Conservation (phyloP, 2,113 vertebrate species). For the Aspiorhynchus laticeps region DNA sequence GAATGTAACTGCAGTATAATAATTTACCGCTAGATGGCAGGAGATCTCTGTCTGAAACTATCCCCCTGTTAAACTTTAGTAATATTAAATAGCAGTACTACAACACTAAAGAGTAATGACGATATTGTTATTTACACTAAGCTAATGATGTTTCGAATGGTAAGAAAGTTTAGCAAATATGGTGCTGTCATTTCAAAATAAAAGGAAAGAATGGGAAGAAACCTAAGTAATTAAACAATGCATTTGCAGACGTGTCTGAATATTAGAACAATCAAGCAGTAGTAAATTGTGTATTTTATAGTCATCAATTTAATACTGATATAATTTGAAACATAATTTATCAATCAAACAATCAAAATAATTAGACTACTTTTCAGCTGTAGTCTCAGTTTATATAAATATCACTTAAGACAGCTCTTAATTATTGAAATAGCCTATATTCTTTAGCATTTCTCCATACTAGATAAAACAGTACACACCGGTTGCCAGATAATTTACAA, state of each 20-base stretch:
- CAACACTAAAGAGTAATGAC: neutral
- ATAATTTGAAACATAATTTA: neutral
- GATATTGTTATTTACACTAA: neutral
- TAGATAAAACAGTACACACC: no score
- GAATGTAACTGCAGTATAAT: constrained; percentile 1
- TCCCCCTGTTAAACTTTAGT: neutral
- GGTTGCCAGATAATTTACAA: no score
- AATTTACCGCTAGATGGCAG: constrained; percentile 66
- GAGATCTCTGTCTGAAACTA: constrained; percentile 15
- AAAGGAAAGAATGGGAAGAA: neutral
- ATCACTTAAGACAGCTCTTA: no score
- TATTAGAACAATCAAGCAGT: neutral
- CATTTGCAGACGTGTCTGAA: neutral
- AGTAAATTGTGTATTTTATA: neutral
- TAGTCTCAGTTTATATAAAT: no score
- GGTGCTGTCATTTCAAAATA: neutral
- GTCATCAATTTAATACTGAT: neutral
- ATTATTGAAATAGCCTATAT: no score
- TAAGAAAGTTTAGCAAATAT: neutral
- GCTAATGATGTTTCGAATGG: neutral
- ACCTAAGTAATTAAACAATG: neutral
- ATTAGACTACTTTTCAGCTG: neutral
- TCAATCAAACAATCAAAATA: neutral
- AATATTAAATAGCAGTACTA: no score
- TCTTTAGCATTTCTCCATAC: no score